Conservation (phyloP, 2,113 vertebrate species). For the Notarius lentiginosus region DNA sequence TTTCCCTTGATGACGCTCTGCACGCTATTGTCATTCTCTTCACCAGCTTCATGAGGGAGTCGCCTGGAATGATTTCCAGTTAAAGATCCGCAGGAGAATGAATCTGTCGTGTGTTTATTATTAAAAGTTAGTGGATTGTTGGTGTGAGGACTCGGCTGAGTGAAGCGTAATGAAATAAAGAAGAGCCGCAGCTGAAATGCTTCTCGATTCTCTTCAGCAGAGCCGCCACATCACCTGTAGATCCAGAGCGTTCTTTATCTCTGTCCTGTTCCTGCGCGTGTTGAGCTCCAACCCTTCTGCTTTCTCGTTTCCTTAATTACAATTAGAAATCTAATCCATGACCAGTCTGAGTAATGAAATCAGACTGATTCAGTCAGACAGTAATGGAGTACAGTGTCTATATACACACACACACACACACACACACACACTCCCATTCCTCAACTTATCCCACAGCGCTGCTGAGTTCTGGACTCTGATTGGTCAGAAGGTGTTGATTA, state of each 20-base stretch:
- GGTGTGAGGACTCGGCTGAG: neutral
- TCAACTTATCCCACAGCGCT: no score
- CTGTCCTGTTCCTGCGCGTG: neutral
- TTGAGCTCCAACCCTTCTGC: neutral
- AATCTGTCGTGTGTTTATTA: neutral
- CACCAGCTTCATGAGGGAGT: no score
- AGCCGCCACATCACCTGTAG: neutral
- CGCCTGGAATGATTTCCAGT: no score
- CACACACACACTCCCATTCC: neutral
- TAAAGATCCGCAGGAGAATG: neutral
- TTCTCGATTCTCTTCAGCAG: neutral
- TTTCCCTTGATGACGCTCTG: no score
- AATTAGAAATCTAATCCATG: conserved; percentile 23
- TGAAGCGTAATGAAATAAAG: neutral
- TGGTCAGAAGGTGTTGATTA: no score
- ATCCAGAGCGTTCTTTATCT: neutral
- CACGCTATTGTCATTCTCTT: no score
- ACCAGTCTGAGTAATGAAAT: conserved; percentile 2
- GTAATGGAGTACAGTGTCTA: neutral
- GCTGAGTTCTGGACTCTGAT: no score
- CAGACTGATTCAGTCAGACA: conserved; percentile 5
- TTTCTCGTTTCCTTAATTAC: conserved; percentile 8
- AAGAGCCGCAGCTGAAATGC: neutral
- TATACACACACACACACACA: neutral
- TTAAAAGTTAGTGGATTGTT: neutral